Evolutionary conservation across 2,113 vertebrate genomes (phyloP).

Genomic region (Vicugna pacos): DNA sequence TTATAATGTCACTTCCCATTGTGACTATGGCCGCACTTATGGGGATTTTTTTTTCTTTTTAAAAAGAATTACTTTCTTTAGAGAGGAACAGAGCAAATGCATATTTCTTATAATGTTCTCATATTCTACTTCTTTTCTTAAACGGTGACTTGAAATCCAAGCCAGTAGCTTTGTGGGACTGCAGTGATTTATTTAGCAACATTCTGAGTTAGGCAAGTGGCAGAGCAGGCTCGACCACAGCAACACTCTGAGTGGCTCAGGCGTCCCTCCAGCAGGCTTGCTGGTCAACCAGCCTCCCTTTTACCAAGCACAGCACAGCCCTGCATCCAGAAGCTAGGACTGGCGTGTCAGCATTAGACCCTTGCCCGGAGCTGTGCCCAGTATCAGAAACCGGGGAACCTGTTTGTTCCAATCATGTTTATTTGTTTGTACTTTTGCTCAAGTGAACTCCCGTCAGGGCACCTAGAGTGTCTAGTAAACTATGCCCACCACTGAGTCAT

Average conservation of each 20-base stretch:
- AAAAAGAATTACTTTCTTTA: constrained; percentile 46
- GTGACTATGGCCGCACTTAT: constrained; percentile 13
- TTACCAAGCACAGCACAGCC: background rate
- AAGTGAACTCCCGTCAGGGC: background rate
- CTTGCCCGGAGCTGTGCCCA: no score
- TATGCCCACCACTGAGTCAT: background rate
- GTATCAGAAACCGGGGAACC: no score
- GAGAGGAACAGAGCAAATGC: constrained; percentile 35
- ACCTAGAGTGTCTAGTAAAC: background rate
- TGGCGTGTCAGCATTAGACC: background rate
- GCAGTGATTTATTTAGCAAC: background rate
- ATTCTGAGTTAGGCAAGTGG: background rate
- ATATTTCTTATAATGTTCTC: constrained; percentile 24
- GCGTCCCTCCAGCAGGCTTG: background rate
- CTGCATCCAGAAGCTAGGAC: background rate
- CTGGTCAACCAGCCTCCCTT: background rate
- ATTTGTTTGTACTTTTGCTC: background rate
- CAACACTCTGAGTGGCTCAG: background rate
- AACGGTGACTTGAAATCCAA: constrained; percentile 24
- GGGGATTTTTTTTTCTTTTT: background rate
- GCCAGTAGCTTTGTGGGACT: background rate
- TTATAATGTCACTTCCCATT: constrained; percentile 13
- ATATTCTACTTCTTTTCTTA: background rate
- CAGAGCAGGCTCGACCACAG: background rate
- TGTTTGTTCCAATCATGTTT: background rate